Evolutionary conservation across 2,888 invertebrate genomes (phyloP).

Genomic region (Papilio protenor): DNA sequence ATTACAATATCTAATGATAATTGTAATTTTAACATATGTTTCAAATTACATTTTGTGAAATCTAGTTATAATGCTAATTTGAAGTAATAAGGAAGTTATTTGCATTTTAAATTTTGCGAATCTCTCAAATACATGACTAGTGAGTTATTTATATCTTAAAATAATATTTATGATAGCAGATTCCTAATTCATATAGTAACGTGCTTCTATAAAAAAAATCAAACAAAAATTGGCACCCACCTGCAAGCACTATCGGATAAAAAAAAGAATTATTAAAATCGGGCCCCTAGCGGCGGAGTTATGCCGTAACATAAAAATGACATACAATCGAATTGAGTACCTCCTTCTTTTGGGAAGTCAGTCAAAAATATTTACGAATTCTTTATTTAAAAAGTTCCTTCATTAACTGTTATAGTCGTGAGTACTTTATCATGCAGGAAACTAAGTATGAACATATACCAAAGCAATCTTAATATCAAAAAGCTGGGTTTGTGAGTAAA

Average conservation of each 20-base stretch:
- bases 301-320: too few species aligned
- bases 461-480: background rate
- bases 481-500: conserved; percentile 49
- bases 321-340: too few species aligned
- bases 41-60: background rate
- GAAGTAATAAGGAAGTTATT: conserved; percentile 1
- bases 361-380: too few species aligned
- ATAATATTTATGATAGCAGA: background rate
- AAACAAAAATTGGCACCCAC: too few species aligned
- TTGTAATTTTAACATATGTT: background rate
- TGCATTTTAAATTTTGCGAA: background rate
- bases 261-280: too few species aligned
- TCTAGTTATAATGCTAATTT: conserved; percentile 8
- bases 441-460: background rate
- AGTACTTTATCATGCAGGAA: background rate
- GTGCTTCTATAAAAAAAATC: too few species aligned
- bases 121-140: background rate
- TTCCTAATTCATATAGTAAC: too few species aligned
- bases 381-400: too few species aligned
- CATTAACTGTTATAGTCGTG: too few species aligned
- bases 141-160: background rate
- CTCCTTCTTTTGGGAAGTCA: too few species aligned
- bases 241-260: too few species aligned
- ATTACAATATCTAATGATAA: background rate
- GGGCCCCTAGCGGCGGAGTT: too few species aligned